phyloP scores from a whole-genome alignment of 2,113 vertebrate species.

The Upupa epops region DNA sequence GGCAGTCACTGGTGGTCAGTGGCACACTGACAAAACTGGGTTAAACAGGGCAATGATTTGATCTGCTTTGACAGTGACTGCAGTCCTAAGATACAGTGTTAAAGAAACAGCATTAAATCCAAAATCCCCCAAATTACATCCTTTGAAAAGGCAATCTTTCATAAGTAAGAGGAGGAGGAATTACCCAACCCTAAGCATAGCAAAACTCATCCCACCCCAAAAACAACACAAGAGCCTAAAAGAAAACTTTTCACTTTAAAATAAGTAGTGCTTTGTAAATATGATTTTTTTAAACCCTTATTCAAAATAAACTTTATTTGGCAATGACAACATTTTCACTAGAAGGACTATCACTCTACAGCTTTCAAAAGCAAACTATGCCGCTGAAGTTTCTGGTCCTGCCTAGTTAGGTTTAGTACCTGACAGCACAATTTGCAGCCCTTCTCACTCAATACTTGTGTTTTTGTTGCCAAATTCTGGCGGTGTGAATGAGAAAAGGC shows the following conservation, averaged over 20 bases:
- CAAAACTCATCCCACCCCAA: not conserved
- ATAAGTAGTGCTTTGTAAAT: not conserved
- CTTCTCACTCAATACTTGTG: not conserved
- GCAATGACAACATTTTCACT: not conserved
- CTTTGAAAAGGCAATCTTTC: not conserved
- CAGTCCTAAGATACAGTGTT: not conserved
- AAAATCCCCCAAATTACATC: not conserved
- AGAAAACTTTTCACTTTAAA: not conserved
- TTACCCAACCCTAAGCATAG: not conserved
- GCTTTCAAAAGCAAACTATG: not conserved
- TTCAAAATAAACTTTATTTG: not conserved
- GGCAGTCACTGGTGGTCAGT: not conserved
- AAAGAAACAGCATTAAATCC: slow-evolving; percentile 5
- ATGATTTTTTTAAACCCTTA: not conserved
- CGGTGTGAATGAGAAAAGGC: not conserved
- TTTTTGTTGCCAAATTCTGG: not conserved
- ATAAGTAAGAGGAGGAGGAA: not conserved
- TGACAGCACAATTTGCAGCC: not conserved
- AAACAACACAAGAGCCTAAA: not conserved
- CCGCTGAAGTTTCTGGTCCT: not conserved
- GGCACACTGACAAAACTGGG: slow-evolving; percentile 12
- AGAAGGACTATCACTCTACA: not conserved
- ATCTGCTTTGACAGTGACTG: not conserved
- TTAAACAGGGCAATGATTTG: not conserved
- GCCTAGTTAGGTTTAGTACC: not conserved